Base-by-base conservation (phyloP, 2,113 vertebrate species). In the Anser cygnoides region DNA sequence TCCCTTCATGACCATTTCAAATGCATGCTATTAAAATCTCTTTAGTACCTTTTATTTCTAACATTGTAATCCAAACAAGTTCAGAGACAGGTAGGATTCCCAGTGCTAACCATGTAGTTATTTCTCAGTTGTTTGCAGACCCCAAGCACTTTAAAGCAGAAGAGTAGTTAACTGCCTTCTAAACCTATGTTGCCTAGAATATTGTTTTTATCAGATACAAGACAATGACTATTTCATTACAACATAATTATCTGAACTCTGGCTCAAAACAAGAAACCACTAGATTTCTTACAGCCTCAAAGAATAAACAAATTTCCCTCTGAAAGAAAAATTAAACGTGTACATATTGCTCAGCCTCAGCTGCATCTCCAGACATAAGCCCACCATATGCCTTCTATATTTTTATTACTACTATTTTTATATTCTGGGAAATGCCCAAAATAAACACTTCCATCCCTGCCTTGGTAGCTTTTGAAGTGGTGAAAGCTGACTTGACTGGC, bases 381-480 rank as follows among this genome's bases (percentile, higher is more conserved):
- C 46, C 20, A 72, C 26, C 49, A 62, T 71, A 90, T 49, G 61
- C 12, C 49, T 90, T 81, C 39, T 49, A 19, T 77, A 50, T 88
- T 95, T 92, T 93, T 90, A 67, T 87, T 90, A 52, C 52, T 61
- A 35, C 44, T 92, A 46, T 90, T 79, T 95, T 75, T 84, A 5
- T 72, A 7, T 81, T 95, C 95, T 83, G 88, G 79, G 33, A 92
- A 92, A 67, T 46, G 8, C 52, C 85, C 88, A 82, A 90, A 90
- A 78, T 25, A 96, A 96, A 55, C 70, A 74, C 37, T 84, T 93
- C 21, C 17, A 81, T 81, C 29, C 11, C 54, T 84, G 57, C 9
- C 7, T 76, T 90, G 15, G 15, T 74, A 39, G 4, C 10, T 61
- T 86, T 52, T 75, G 68, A 93, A 84, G 61, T 54, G 66, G 67